Base-by-base conservation (phyloP, 2,113 vertebrate species). In the Lophius piscatorius region DNA sequence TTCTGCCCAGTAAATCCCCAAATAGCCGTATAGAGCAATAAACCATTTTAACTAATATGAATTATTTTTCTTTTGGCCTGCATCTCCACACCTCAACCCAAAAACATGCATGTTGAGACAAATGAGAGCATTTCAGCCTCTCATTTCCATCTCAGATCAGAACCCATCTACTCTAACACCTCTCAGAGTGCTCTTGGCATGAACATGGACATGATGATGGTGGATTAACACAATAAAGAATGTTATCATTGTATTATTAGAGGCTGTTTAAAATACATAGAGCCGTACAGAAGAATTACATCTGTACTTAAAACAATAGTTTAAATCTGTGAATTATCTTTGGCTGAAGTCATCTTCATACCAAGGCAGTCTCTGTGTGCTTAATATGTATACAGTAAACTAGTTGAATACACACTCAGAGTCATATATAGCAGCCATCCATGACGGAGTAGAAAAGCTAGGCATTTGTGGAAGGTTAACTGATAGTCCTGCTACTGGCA, bases 391-490 rank as follows among this genome's bases (percentile, higher is more conserved):
- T 97, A 93, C 92, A 92, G 93, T 93, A 91, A 97, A 95, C 94
- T 94, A 92, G 70, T 90, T 88, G 90, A 98, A 98, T 99, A 99
- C 97, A 99, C 97, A 99, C 97, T 99, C 97, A 90, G 96, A 96
- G 94, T 99, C 97, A 97, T 98, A 98, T 93, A 99, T 98, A 95
- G 96, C 95, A 94, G 95, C 95, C 97, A 99, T 99, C 97, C 97
- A 99, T 92, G 97, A 98, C 92, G 97, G 97, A 94, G 97, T 96
- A 91, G 97, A 99, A 98, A 99, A 99, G 94, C 96, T 98, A 98
- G 97, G 97, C 97, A 99, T 99, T 96, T 98, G 96, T 93, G 97
- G 97, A 94, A 99, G 97, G 96, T 98, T 99, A 97, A 99, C 97
- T 97, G 97, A 91, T 85, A 93, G 91, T 92, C 91, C 91, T 90